A percentile compares a stretch with the other conserved stretches of the same genome.
Conservation (phyloP, 2,797 vertebrate species). For the Emydoidea blandingii region DNA sequence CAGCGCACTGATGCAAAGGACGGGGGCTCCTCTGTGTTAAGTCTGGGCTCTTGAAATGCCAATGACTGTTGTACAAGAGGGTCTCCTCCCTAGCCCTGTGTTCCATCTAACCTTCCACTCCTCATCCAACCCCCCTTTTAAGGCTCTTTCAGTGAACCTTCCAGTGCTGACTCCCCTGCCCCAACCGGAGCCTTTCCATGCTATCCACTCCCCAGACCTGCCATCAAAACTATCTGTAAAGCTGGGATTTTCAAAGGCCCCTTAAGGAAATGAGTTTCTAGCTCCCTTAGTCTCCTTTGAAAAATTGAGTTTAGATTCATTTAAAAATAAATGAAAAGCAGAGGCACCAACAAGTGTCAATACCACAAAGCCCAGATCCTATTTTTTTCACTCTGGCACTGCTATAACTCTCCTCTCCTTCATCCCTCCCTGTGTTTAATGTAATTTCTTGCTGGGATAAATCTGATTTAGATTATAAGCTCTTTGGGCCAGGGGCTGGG, state of each 20-base stretch:
- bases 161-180: not conserved
- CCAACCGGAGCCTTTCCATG: not conserved
- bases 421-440: not conserved
- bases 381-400: not conserved
- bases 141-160: not conserved
- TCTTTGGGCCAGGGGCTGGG: not conserved
- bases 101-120: not conserved
- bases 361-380: not conserved
- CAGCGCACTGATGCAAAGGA: fast-evolving
- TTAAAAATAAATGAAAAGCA: conserved; percentile 6
- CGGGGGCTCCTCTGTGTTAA: not conserved
- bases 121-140: not conserved
- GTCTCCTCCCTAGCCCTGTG: not conserved
- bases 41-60: not conserved
- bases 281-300: conserved; percentile 39
- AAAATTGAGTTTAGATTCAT: conserved; percentile 15
- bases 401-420: not conserved
- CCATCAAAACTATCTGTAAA: not conserved
- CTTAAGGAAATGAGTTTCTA: conserved; percentile 30
- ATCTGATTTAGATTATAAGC: conserved; percentile 17
- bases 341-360: not conserved
- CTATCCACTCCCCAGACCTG: not conserved
- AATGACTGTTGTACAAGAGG: not conserved
- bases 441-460: not conserved
- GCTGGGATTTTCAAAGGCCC: conserved; percentile 15